These are phyloP conservation scores for Heliconius charithonia DNA, from an alignment of 2,888 invertebrate species.

Conservation along the genomic window DNA sequence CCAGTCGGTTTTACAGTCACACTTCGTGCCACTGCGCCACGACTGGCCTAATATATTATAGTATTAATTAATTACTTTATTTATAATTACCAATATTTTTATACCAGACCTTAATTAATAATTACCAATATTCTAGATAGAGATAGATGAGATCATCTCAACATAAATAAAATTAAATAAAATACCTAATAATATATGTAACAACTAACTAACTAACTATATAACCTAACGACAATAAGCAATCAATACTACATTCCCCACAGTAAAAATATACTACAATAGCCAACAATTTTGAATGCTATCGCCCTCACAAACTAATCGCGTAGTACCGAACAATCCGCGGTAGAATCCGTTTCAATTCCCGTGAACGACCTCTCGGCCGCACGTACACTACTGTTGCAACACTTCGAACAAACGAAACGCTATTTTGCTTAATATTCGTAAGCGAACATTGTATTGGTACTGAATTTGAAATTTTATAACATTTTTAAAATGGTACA, in stretches of 20 bases:
- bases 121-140: no score
- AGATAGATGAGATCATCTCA: no score
- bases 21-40: no score
- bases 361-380: conserved; percentile 43
- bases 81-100: no score
- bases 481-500: conserved; percentile 26
- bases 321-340: conserved; percentile 45
- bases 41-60: no score
- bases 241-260: background rate
- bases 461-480: conserved; percentile 34
- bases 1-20: no score
- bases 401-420: conserved; percentile 41
- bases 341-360: conserved; percentile 46
- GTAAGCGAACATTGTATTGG: conserved; percentile 26
- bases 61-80: no score
- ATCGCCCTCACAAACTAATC: conserved; percentile 36
- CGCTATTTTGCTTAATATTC: conserved; percentile 41
- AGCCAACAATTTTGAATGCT: conserved; percentile 27
- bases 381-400: conserved; percentile 36
- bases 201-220: background rate
- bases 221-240: background rate
- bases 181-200: background rate
- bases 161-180: no score
- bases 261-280: conserved; percentile 14
- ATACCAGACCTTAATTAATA: no score